These are phyloP conservation scores for Amiota mariae DNA, from an alignment of 2,888 invertebrate species.

Conservation along the genomic window DNA sequence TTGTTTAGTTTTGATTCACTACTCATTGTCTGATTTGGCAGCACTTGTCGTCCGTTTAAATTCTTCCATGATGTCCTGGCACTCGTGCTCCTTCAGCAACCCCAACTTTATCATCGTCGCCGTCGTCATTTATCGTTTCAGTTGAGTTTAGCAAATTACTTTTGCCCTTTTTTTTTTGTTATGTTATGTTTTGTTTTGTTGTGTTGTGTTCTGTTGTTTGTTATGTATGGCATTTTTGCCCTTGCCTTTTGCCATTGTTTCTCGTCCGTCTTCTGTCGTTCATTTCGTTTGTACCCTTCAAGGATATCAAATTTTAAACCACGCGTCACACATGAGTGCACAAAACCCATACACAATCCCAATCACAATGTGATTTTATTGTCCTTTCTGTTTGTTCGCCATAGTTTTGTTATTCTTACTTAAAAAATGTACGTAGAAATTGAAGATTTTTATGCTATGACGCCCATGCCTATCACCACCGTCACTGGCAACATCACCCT, in stretches of 20 bases:
- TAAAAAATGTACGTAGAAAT: not conserved
- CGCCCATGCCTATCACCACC: no score
- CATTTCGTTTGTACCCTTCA: slow-evolving; percentile 31
- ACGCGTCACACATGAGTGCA: slow-evolving; percentile 60
- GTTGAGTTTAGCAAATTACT: slow-evolving; percentile 21
- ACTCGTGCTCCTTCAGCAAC: not conserved
- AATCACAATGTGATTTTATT: slow-evolving; percentile 26
- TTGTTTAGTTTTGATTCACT: not conserved
- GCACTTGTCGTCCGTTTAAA: no score
- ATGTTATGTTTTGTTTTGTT: no score
- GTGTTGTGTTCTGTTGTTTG: no score
- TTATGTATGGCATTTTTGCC: no score
- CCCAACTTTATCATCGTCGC: not conserved
- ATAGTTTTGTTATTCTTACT: slow-evolving; percentile 21
- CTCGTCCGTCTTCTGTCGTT: not conserved
- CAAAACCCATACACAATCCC: not conserved
- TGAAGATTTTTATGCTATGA: no score
- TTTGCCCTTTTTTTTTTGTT: not conserved
- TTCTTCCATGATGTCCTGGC: no score
- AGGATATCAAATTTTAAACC: slow-evolving; percentile 65
- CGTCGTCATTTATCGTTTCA: slow-evolving; percentile 10
- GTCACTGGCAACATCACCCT: no score
- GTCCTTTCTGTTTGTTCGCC: slow-evolving; percentile 36
- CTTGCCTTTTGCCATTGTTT: not conserved
- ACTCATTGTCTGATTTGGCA: no score